phyloP scores from a whole-genome alignment of 2,797 vertebrate species.

The Rhyacichthys aspro region DNA sequence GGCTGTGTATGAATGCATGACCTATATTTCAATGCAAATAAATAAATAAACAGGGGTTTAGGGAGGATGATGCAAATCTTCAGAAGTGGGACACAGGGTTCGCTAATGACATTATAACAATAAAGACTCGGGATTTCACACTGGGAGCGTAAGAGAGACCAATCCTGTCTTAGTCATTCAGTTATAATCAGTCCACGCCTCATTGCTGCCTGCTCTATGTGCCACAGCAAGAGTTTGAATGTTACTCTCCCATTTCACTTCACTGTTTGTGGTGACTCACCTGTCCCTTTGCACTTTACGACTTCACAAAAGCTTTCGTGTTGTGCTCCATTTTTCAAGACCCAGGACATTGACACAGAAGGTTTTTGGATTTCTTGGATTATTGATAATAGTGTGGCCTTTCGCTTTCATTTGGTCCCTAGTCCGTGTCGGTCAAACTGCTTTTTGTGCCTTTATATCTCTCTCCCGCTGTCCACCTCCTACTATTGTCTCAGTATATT shows the following conservation, averaged over 20 bases:
- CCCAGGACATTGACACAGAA: constrained; percentile 26
- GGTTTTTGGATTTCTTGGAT: constrained; percentile 43
- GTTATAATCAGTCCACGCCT: constrained; percentile 43
- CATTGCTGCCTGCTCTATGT: constrained; percentile 42
- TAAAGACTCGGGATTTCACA: constrained; percentile 61
- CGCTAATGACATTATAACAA: constrained; percentile 70
- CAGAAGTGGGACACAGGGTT: constrained; percentile 72
- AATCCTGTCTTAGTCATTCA: constrained; percentile 45
- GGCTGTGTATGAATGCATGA: constrained; percentile 77
- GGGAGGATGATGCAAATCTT: constrained; percentile 68
- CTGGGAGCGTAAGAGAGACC: constrained; percentile 59
- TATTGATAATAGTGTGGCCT: constrained; percentile 41
- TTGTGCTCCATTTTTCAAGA: constrained; percentile 36
- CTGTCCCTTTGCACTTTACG: constrained; percentile 36
- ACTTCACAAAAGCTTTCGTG: constrained; percentile 38
- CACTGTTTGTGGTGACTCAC: constrained; percentile 51
- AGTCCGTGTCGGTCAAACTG: constrained; percentile 39
- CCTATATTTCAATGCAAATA: constrained; percentile 81
- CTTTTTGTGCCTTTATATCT: constrained; percentile 29
- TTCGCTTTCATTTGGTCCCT: constrained; percentile 39
- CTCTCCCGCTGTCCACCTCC: constrained; percentile 28
- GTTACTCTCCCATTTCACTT: constrained; percentile 49
- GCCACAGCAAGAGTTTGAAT: constrained; percentile 52
- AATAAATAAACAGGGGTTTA: constrained; percentile 77
- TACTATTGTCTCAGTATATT: constrained; percentile 51